Evolutionary conservation across 1,140 invertebrate genomes (phyloP), one percentile per base, ranked within the genome.

Genomic region (Chelonus insularis): DNA sequence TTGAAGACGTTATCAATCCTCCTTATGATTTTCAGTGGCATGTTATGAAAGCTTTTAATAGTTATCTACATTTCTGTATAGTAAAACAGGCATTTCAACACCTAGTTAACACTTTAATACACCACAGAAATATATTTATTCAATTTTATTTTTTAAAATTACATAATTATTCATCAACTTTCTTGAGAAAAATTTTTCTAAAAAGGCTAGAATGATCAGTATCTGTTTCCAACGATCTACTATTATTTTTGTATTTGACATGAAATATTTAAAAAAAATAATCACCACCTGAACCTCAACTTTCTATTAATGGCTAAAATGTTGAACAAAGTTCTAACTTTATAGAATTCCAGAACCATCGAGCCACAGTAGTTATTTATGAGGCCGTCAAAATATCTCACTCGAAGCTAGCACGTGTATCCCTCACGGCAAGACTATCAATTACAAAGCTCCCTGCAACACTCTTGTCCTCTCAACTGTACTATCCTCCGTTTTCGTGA

Each of bases 391-490:
- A 51, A 48, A 39, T 41, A 51, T 60, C 23, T 43, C n/a, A 39
- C 29, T 47, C 36, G 0, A 12, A 14, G 14, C 25, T n/a, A 60
- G 36, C 37, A 52, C 41, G 48, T 51, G 48, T 51, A 36, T 55
- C 52, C 52, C 36, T 55, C 36, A 57, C 62, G 63, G 69, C 71
- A 77, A 74, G 65, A 65, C 60, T 77, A 77, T 77, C 72, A 72
- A 71, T 77, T 74, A 74, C 75, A 70, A 66, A 66, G 57, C 66
- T 72, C 47, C 47, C 21, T 34, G 25, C 16, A 47, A 41, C 18
- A 57, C 52, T 37, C 32, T 50, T 6, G 14, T 11, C 11, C 29
- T 48, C 16, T 8, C 4, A 14, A 47, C 34, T 45, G 21, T 43
- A 16, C 16, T 18, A 57, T 29, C 39, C 14, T 25, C 8, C 14